phyloP scores from a whole-genome alignment of 30 jellyfish, hydroid and myxozoan genomes.

The Aurelia coerulea region DNA sequence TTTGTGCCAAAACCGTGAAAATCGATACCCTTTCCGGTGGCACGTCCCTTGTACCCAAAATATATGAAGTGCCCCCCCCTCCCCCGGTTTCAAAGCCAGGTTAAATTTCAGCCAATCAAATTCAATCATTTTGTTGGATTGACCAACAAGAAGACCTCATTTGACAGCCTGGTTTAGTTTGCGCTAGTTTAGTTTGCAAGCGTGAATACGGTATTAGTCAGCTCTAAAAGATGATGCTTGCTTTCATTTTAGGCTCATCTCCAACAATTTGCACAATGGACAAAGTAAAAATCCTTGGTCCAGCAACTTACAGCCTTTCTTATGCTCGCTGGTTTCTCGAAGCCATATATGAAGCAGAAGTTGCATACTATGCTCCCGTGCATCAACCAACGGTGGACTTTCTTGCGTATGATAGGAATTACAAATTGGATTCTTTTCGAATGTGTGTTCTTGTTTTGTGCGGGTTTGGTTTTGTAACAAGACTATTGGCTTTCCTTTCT shows the following conservation, averaged over 20 bases:
- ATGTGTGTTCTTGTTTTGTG: slow-evolving; percentile 33
- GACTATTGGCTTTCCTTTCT: slow-evolving; percentile 37
- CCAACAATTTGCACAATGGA: slow-evolving; percentile 56
- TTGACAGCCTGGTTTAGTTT: too few species aligned
- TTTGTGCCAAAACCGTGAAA: too few species aligned
- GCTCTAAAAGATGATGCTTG: too few species aligned
- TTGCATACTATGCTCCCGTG: slow-evolving; percentile 40
- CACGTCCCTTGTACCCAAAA: too few species aligned
- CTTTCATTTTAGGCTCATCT: slow-evolving; percentile 30
- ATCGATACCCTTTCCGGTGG: too few species aligned
- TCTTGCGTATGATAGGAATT: slow-evolving; percentile 33
- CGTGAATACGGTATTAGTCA: not conserved
- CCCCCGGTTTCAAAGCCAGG: too few species aligned
- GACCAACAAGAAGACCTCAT: too few species aligned
- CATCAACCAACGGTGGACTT: slow-evolving; percentile 10
- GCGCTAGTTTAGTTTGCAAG: too few species aligned
- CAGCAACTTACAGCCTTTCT: slow-evolving; percentile 54
- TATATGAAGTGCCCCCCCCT: too few species aligned
- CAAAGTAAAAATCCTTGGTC: slow-evolving; percentile 51
- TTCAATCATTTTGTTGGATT: too few species aligned
- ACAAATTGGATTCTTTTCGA: slow-evolving; percentile 25
- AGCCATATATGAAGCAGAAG: slow-evolving; percentile 66
- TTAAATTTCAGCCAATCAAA: too few species aligned
- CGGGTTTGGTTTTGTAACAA: slow-evolving; percentile 43
- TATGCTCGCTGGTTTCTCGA: slow-evolving; percentile 69